These are phyloP conservation scores for Tamandua tetradactyla DNA, from an alignment of 2,797 vertebrate genomes.

Conservation along the genomic window DNA sequence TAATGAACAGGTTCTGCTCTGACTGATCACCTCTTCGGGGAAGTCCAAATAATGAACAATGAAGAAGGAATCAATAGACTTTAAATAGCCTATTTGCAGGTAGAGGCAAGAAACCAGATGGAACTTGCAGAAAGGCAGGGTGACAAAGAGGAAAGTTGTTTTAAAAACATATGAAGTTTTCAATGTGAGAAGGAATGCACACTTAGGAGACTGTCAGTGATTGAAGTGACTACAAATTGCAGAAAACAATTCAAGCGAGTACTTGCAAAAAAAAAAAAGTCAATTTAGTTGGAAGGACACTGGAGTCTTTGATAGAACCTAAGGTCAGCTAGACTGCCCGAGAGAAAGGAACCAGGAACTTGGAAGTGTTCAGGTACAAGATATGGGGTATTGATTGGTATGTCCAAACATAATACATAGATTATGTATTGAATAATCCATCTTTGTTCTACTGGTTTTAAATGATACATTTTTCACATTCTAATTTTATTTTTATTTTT, in stretches of 20 bases:
- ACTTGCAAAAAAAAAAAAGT: neutral
- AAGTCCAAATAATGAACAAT: neutral
- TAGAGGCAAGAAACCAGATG: neutral
- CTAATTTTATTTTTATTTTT: neutral
- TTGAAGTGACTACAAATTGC: neutral
- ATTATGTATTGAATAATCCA: neutral
- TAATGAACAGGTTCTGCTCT: slow-evolving; percentile 46
- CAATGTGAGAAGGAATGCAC: neutral
- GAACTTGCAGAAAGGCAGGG: neutral
- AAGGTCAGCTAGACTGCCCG: neutral
- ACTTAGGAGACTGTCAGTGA: neutral
- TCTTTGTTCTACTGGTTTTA: neutral
- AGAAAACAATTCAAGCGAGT: neutral
- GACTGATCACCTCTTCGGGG: slow-evolving; percentile 31
- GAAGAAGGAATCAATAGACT: neutral
- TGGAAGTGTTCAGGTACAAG: neutral
- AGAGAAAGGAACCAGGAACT: too few species aligned
- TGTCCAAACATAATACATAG: neutral
- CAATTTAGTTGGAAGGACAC: neutral
- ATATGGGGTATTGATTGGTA: neutral
- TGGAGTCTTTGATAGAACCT: neutral
- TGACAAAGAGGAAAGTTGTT: neutral
- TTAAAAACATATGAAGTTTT: neutral
- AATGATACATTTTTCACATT: neutral
- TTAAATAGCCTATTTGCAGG: neutral